Percentiles rank a stretch among this genome's conserved stretches.
phyloP scores from a whole-genome alignment of 2,888 invertebrate species.

The Leptodirus hochenwartii region DNA sequence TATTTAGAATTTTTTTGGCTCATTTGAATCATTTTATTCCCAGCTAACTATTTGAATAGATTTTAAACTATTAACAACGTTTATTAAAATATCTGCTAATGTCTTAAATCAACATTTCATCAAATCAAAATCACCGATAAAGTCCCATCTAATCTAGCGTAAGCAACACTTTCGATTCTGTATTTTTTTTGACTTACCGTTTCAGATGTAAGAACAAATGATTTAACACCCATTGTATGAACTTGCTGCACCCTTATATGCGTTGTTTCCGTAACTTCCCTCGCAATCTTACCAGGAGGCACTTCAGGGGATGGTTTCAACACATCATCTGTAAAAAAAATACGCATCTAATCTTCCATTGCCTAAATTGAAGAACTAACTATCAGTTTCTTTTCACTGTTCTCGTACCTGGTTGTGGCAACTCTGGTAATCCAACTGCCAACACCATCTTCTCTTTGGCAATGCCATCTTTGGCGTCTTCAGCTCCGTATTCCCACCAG shows the following conservation, averaged over 20 bases:
- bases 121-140: no score
- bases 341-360: no score
- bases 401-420: conserved; percentile 23
- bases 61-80: no score
- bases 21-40: no score
- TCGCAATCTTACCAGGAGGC: conserved; percentile 30
- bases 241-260: conserved; percentile 33
- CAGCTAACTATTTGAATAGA: no score
- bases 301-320: conserved; percentile 25
- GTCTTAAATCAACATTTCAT: no score
- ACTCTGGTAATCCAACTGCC: conserved; percentile 26
- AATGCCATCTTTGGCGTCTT: conserved; percentile 21
- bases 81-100: no score
- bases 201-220: conserved; percentile 33
- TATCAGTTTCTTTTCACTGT: no score
- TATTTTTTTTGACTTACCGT: conserved; percentile 25
- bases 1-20: no score
- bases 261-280: conserved; percentile 31
- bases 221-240: conserved; percentile 31
- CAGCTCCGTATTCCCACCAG: conserved; percentile 37
- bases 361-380: no score
- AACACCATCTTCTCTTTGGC: conserved; percentile 27
- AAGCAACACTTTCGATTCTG: conserved; percentile 2
- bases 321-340: no score
- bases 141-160: conserved; percentile 10